phyloP scores from a whole-genome alignment of 2,888 invertebrate species.

The Carpatolechia fugitivella region DNA sequence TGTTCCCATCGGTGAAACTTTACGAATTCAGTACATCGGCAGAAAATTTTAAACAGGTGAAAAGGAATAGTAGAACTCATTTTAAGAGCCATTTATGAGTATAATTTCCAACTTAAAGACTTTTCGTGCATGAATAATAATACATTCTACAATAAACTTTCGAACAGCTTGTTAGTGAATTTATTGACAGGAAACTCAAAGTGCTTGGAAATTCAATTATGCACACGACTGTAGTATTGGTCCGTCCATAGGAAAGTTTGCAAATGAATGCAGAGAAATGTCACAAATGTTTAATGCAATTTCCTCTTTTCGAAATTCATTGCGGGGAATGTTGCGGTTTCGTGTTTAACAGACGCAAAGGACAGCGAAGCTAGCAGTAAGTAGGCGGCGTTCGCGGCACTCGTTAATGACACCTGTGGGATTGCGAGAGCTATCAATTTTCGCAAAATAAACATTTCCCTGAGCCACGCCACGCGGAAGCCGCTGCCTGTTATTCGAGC shows the following conservation, averaged over 20 bases:
- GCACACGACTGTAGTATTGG: not conserved
- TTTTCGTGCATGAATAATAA: not conserved
- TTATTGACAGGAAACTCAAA: constrained; percentile 2
- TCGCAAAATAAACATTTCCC: constrained; percentile 67
- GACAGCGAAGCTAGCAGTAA: constrained; percentile 16
- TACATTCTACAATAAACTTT: not conserved
- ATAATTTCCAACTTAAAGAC: not conserved
- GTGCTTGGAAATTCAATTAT: not conserved
- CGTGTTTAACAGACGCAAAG: constrained; percentile 14
- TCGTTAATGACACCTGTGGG: constrained; percentile 50
- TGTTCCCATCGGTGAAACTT: not conserved
- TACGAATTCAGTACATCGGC: not conserved
- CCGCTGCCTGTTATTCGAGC: constrained; percentile 60
- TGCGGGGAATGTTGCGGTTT: constrained; percentile 17
- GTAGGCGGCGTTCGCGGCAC: constrained; percentile 34
- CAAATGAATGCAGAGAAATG: not conserved
- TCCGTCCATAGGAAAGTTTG: not conserved
- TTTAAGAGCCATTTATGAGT: not conserved
- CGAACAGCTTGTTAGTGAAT: not conserved
- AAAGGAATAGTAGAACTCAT: not conserved
- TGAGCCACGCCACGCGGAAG: constrained; percentile 68
- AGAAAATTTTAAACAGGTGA: not conserved
- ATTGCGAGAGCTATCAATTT: constrained; percentile 58
- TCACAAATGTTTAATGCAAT: not conserved
- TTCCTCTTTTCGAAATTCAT: constrained; percentile 2